phyloP scores from a whole-genome alignment of 2,113 vertebrate genomes.

The Poecile atricapillus region DNA sequence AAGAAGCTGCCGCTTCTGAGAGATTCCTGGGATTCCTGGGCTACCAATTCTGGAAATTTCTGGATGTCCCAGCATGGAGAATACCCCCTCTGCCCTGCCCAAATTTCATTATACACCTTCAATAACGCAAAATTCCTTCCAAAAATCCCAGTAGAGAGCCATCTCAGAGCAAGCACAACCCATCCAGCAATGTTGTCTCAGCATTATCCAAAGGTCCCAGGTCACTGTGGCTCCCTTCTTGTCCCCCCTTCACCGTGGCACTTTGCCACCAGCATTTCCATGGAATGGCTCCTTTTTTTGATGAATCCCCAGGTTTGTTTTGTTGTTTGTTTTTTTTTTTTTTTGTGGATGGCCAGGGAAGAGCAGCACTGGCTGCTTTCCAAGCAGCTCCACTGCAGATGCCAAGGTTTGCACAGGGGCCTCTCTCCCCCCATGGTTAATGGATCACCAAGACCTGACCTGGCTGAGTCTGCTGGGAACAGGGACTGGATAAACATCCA shows the following conservation, averaged over 20 bases:
- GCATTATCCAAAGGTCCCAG: background rate
- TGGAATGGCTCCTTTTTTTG: background rate
- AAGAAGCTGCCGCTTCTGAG: background rate
- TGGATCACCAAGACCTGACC: background rate
- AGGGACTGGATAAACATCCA: background rate
- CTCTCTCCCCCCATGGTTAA: background rate
- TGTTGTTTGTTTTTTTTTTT: too few relatives aligned
- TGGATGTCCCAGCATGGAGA: background rate
- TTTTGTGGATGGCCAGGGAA: background rate
- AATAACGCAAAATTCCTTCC: background rate
- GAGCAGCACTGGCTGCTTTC: background rate
- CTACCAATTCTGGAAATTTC: background rate
- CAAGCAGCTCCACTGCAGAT: background rate
- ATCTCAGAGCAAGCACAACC: background rate
- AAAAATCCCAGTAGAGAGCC: background rate
- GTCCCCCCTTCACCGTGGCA: background rate
- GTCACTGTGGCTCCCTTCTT: background rate
- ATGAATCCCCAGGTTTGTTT: background rate
- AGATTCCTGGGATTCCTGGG: background rate
- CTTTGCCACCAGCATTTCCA: slow-evolving; percentile 1
- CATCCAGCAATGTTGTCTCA: background rate
- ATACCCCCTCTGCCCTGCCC: background rate
- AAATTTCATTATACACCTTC: background rate
- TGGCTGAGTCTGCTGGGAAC: background rate
- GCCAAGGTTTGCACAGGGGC: background rate